Percentiles rank a stretch among this genome's conserved stretches.
phyloP scores from a whole-genome alignment of 2,113 vertebrate genomes.

The Camelus bactrianus region DNA sequence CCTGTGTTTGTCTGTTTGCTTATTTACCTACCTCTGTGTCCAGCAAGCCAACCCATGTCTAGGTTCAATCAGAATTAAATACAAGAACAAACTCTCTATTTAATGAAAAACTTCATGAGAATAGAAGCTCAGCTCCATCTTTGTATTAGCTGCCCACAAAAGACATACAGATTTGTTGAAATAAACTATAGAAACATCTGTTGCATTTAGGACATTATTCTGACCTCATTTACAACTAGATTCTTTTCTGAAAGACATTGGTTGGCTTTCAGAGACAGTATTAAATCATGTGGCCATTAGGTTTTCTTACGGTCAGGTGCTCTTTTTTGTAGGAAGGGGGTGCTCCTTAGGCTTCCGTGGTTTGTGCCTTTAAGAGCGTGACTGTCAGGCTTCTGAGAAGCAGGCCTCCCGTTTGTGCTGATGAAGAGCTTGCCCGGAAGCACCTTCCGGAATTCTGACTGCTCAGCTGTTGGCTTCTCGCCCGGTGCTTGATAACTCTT shows the following conservation, averaged over 20 bases:
- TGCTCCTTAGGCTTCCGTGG: neutral
- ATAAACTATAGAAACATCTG: neutral
- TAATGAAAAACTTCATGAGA: neutral
- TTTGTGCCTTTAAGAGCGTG: neutral
- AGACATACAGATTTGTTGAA: neutral
- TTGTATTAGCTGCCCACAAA: neutral
- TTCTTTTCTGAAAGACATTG: neutral
- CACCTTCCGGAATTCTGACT: neutral
- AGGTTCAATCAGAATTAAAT: neutral
- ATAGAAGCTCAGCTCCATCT: neutral
- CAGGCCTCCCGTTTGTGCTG: neutral
- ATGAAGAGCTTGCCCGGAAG: neutral
- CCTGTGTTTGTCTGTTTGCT: neutral
- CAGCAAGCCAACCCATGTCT: neutral
- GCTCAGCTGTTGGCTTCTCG: slow-evolving; percentile 43
- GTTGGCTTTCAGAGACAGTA: neutral
- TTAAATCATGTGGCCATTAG: neutral
- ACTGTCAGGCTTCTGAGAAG: neutral
- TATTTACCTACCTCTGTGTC: neutral
- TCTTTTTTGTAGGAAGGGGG: neutral
- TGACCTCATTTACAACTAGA: neutral
- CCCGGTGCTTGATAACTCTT: slow-evolving; percentile 1
- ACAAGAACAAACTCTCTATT: neutral
- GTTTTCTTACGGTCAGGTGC: neutral
- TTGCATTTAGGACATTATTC: neutral